Base-by-base conservation (phyloP, 2,797 vertebrate species). In the Botia almorhae region DNA sequence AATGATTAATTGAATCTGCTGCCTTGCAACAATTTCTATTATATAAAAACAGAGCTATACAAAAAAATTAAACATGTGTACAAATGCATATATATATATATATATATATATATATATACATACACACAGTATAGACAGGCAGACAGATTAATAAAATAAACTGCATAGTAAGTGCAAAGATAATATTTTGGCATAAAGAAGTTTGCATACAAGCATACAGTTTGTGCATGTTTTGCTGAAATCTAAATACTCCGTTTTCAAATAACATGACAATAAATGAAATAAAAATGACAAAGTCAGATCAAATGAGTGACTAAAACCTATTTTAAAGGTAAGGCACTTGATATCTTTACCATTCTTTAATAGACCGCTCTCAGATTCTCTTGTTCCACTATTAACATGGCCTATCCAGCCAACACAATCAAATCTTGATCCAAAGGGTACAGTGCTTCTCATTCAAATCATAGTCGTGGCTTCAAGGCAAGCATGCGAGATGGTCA, bases 381-480 rank as follows among this genome's bases (percentile, higher is more conserved):
- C 70, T 84, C 61, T 75, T 19, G 13, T 78, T 87, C 74, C 82
- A 82, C 67, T 80, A 81, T 85, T 83, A 86, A 74, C 82, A 71
- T 36, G 74, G 74, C 43, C 80, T 55, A 65, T 58, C 53, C 53
- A 68, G 85, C 84, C 87, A 87, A 82, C 55, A 82, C 64, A 89
- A 85, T 82, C 80, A 83, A 67, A 83, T 63, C 72, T 29, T 53
- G 33, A 69, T 87, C 83, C 85, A 87, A 84, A 85, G 23, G 55
- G 80, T 77, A 81, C 85, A 82, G 71, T 84, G 55, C 74, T 55
- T 61, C 78, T 73, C 75, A 69, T 50, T 79, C 67, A 77, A 71
- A 76, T 61, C 23, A 58, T 80, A 74, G 58, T 84, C 19, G 1
- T 84, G 78, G 81, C 78, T 81, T 82, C 74, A 73, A 78, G 81